These are phyloP conservation scores for Lophotriccus pileatus DNA, from an alignment of 2,797 vertebrate species.

Conservation along the genomic window DNA sequence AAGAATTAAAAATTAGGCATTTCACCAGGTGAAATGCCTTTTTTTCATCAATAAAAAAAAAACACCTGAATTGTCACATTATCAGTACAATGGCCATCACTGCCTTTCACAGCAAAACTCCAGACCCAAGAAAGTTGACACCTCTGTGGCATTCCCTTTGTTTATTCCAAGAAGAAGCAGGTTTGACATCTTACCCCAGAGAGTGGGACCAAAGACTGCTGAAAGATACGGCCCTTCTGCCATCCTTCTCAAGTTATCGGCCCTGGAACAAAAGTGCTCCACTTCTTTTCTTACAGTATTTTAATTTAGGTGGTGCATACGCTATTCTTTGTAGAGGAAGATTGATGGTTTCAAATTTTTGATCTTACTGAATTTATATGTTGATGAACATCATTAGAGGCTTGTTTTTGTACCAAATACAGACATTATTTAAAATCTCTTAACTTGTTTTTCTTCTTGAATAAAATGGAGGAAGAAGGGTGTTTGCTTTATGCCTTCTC, in stretches of 20 bases:
- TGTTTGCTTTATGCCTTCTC: background rate
- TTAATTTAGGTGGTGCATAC: background rate
- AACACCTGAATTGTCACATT: background rate
- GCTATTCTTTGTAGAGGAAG: background rate
- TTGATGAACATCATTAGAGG: background rate
- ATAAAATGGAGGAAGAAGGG: background rate
- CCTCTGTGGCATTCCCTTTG: background rate
- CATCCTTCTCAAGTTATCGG: background rate
- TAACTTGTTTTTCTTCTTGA: background rate
- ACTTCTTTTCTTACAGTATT: background rate
- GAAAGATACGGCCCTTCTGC: accelerated
- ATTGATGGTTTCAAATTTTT: background rate
- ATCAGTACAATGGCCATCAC: background rate
- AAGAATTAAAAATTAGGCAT: background rate
- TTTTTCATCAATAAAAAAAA: too few species aligned
- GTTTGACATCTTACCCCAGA: background rate
- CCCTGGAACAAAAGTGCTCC: background rate
- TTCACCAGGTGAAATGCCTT: too few species aligned
- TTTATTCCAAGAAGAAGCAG: background rate
- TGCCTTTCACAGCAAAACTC: background rate
- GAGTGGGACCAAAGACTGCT: background rate
- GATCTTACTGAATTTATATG: background rate
- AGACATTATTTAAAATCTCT: background rate
- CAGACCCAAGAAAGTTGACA: background rate
- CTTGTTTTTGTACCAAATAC: background rate